A percentile compares a stretch with the other conserved stretches of the same genome.
These are phyloP conservation scores for Chrysolina haemoptera DNA, from an alignment of 2,888 invertebrate species.

Conservation along the genomic window DNA sequence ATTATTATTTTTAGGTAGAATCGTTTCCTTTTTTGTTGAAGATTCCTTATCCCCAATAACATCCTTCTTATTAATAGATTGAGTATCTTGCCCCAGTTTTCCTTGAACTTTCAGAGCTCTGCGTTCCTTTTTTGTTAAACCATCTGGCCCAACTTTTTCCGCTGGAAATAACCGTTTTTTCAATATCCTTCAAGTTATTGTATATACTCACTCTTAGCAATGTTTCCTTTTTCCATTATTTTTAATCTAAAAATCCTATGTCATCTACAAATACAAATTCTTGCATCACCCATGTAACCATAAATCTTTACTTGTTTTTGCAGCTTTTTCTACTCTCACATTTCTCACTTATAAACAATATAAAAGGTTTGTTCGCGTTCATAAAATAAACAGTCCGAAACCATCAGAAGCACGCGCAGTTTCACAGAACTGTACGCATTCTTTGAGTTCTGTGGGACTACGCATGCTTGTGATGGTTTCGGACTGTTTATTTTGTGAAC, in stretches of 20 bases:
- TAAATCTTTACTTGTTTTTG: not conserved
- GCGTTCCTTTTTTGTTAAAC: slow-evolving; percentile 63
- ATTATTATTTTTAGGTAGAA: slow-evolving; percentile 24
- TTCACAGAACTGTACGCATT: too few relatives aligned
- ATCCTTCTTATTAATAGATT: slow-evolving; percentile 5
- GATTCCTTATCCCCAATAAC: slow-evolving; percentile 46
- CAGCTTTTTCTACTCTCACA: not conserved
- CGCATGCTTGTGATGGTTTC: too few relatives aligned
- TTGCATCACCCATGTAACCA: slow-evolving; percentile 2
- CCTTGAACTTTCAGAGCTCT: slow-evolving; percentile 60
- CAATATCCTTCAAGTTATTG: not conserved
- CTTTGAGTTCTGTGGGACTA: too few relatives aligned
- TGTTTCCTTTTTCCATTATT: slow-evolving; percentile 14
- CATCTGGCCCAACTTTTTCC: slow-evolving; percentile 45
- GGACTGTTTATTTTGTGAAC: too few relatives aligned
- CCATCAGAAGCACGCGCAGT: too few relatives aligned
- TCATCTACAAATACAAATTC: not conserved
- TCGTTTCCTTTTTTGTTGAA: slow-evolving; percentile 35
- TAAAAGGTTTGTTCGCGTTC: too few relatives aligned
- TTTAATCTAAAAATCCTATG: not conserved
- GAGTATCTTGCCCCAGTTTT: slow-evolving; percentile 66
- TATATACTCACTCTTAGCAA: not conserved
- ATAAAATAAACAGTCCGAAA: too few relatives aligned
- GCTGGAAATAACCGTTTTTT: slow-evolving; percentile 38
- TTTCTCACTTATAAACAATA: too few relatives aligned